A percentile compares a stretch with the other conserved stretches of the same genome.
Conservation (phyloP, 2,888 invertebrate species). For the Lepidonotus clava region DNA sequence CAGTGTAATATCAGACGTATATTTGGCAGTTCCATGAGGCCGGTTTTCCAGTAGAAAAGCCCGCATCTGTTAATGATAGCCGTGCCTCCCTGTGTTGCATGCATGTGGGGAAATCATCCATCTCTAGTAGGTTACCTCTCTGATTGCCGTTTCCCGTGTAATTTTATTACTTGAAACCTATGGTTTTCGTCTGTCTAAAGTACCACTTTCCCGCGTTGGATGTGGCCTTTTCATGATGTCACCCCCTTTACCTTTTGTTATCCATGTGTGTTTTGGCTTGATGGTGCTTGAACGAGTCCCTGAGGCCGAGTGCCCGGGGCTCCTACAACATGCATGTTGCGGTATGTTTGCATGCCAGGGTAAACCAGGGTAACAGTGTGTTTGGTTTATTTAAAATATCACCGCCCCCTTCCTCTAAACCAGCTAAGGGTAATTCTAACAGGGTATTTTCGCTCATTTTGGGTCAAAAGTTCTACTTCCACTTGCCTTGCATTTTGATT, state of each 20-base stretch:
- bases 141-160: constrained; percentile 14
- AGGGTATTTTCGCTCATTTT: not conserved
- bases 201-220: not conserved
- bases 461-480: not conserved
- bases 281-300: not conserved
- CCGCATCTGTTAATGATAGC: not conserved
- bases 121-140: not conserved
- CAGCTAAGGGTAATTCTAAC: not conserved
- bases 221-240: not conserved
- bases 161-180: constrained; percentile 11
- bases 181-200: not conserved
- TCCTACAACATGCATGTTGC: constrained; percentile 9
- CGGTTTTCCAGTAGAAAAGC: not conserved
- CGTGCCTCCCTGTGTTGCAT: not conserved
- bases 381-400: not conserved
- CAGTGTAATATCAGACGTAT: not conserved
- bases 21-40: not conserved
- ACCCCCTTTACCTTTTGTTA: not conserved
- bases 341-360: constrained; percentile 17
- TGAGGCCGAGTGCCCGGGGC: not conserved
- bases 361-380: constrained; percentile 24
- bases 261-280: not conserved
- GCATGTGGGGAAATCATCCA: not conserved
- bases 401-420: not conserved
- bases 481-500: constrained; percentile 49